Percentiles rank a stretch among this genome's conserved stretches.
phyloP scores from a whole-genome alignment of 2,113 vertebrate genomes.

The Tympanuchus pallidicinctus region DNA sequence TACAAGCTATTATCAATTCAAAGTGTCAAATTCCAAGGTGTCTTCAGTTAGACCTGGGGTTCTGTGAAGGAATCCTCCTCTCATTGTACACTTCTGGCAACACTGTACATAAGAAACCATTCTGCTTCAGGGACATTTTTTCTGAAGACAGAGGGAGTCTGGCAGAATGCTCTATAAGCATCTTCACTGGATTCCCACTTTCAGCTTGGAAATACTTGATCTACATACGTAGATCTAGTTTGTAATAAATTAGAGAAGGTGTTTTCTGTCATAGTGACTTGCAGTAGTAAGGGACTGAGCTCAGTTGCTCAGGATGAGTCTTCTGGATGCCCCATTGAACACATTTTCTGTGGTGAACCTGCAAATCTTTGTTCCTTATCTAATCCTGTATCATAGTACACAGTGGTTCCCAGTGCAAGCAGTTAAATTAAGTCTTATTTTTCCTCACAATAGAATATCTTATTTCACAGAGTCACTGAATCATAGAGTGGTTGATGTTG shows the following conservation, averaged over 20 bases:
- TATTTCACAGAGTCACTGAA: neutral
- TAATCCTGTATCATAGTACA: neutral
- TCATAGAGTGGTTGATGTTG: neutral
- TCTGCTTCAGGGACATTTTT: neutral
- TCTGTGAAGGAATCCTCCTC: neutral
- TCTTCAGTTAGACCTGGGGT: neutral
- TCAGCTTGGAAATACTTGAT: neutral
- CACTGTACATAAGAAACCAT: fast-evolving
- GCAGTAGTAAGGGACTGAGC: neutral
- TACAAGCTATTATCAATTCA: neutral
- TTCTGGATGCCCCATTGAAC: neutral
- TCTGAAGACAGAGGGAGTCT: neutral
- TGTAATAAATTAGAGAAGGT: neutral
- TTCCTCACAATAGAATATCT: neutral
- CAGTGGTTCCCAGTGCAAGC: neutral
- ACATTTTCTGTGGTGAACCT: neutral
- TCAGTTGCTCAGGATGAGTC: neutral
- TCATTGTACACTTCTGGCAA: neutral
- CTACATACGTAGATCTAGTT: neutral
- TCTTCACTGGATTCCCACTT: neutral
- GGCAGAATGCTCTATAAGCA: neutral
- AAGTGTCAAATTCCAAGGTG: neutral
- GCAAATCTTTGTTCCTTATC: neutral
- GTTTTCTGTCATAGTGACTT: neutral
- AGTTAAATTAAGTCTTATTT: neutral